Evolutionary conservation across 2,113 vertebrate species (phyloP).

Genomic region (Melanocharis versteri): DNA sequence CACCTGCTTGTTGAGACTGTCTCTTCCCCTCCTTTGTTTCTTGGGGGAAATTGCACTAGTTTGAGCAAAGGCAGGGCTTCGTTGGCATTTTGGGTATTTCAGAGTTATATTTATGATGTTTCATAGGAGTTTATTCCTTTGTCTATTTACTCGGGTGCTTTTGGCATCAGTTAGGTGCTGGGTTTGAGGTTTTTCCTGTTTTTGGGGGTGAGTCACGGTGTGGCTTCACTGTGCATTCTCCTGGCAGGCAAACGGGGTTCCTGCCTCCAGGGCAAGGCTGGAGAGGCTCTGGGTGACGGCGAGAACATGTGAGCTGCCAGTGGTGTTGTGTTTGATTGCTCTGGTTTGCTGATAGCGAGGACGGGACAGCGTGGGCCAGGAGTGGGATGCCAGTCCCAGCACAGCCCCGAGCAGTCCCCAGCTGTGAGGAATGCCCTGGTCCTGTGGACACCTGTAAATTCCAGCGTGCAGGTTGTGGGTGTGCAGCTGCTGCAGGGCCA

Average conservation of each 20-base stretch:
- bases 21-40: not conserved
- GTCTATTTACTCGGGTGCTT: rapidly evolving
- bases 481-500: not conserved
- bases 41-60: not conserved
- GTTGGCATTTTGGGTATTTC: rapidly evolving
- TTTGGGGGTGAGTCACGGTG: rapidly evolving
- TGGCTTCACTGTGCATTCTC: rapidly evolving
- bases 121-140: not conserved
- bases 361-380: rapidly evolving
- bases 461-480: rapidly evolving
- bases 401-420: not conserved
- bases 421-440: rapidly evolving
- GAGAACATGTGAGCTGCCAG: rapidly evolving
- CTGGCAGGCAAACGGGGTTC: rapidly evolving
- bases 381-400: no score
- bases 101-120: rapidly evolving
- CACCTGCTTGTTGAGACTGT: not conserved
- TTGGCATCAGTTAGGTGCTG: not conserved
- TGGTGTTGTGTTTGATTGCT: rapidly evolving
- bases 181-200: rapidly evolving
- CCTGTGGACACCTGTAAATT: rapidly evolving
- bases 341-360: rapidly evolving
- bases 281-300: rapidly evolving
- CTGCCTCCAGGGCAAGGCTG: rapidly evolving
- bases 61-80: not conserved